A percentile compares a stretch with the other conserved stretches of the same genome.
phyloP scores from a whole-genome alignment of 2,888 invertebrate genomes.

The Tipula confusa region DNA sequence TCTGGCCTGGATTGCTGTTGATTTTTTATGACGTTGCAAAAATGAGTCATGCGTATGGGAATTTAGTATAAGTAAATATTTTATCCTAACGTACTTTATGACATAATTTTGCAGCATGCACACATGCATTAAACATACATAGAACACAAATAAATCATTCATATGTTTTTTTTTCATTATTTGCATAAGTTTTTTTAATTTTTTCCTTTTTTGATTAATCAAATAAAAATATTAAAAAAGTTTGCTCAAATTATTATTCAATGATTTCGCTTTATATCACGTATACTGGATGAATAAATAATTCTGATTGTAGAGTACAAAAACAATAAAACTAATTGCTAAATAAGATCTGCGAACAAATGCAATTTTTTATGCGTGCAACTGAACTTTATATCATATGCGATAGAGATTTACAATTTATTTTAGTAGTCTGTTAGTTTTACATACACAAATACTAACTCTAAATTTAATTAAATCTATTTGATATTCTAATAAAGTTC shows the following conservation, averaged over 20 bases:
- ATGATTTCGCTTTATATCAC: not conserved
- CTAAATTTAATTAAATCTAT: not conserved
- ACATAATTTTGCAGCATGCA: not conserved
- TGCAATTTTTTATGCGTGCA: too few relatives aligned
- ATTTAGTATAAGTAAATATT: too few relatives aligned
- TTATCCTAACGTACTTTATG: too few relatives aligned
- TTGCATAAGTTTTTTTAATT: not conserved
- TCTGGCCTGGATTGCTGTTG: too few relatives aligned
- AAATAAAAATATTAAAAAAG: not conserved
- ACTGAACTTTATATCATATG: not conserved
- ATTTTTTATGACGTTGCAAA: not conserved
- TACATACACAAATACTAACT: not conserved
- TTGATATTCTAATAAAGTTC: slow-evolving; percentile 1
- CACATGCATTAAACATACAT: not conserved
- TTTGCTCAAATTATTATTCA: not conserved
- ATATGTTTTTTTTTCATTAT: not conserved
- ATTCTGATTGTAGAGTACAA: not conserved
- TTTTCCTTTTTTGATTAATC: not conserved
- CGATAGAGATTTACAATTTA: not conserved
- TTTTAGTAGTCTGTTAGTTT: not conserved
- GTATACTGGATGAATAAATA: not conserved
- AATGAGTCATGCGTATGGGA: too few relatives aligned
- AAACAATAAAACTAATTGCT: not conserved
- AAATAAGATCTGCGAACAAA: not conserved
- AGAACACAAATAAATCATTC: not conserved